Evolutionary conservation across 2,888 invertebrate species (phyloP).

Genomic region (Achlya flavicornis): DNA sequence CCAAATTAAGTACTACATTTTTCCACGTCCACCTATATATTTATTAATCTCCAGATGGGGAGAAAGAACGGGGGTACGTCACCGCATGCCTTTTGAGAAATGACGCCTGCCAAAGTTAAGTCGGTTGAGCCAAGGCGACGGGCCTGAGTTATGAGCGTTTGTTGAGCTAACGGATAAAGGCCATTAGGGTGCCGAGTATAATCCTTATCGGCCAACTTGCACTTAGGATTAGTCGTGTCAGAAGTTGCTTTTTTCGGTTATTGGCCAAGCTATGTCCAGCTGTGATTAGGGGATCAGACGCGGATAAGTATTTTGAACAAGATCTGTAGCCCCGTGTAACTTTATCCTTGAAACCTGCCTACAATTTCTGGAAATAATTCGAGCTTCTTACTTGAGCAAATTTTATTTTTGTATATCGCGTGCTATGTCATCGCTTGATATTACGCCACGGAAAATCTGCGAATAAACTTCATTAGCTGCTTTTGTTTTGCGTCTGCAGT

Average conservation of each 20-base stretch:
- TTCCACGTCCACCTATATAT: constrained; percentile 78
- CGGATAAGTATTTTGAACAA: constrained; percentile 37
- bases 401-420: constrained; percentile 42
- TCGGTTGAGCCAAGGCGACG: constrained; percentile 80
- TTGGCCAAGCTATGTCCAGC: constrained; percentile 71
- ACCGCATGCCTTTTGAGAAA: constrained; percentile 82
- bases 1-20: constrained; percentile 80
- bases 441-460: constrained; percentile 29
- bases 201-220: constrained; percentile 83
- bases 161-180: constrained; percentile 80
- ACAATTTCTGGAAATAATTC: constrained; percentile 30
- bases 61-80: constrained; percentile 59
- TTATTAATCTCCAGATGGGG: constrained; percentile 75
- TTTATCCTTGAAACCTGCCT: constrained; percentile 24
- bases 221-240: constrained; percentile 83
- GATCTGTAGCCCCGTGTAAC: constrained; percentile 24
- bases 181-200: constrained; percentile 79
- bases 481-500: constrained; percentile 32
- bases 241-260: constrained; percentile 79
- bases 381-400: constrained; percentile 35
- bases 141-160: constrained; percentile 81
- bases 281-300: constrained; percentile 74
- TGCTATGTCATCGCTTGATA: constrained; percentile 36
- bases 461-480: constrained; percentile 38
- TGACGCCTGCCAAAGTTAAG: constrained; percentile 84